Conservation (phyloP, 2,113 vertebrate species). For the Scophthalmus maximus region DNA sequence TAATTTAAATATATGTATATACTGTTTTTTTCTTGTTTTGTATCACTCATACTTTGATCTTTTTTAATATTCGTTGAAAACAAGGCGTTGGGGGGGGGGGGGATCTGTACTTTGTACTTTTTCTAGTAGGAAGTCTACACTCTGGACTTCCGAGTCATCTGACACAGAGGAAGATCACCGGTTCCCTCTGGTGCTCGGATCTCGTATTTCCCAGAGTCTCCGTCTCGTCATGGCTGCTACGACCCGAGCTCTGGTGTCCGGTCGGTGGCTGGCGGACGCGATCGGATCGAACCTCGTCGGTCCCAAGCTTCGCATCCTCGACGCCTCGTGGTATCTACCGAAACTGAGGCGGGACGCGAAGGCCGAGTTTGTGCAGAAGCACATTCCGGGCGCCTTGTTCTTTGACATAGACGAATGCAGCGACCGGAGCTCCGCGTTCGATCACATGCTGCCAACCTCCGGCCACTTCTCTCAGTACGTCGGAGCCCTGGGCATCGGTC, state of each 20-base stretch:
- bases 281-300: constrained; percentile 80
- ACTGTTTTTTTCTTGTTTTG: too few relatives aligned
- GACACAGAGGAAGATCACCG: too few relatives aligned
- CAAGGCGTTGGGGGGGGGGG: too few relatives aligned
- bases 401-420: constrained; percentile 92
- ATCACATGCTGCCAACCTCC: constrained; percentile 46
- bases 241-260: constrained; percentile 86
- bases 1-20: too few relatives aligned
- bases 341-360: constrained; percentile 84
- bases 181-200: too few relatives aligned
- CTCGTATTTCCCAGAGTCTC: too few relatives aligned
- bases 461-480: constrained; percentile 85
- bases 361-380: constrained; percentile 85
- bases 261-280: constrained; percentile 89
- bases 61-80: too few relatives aligned
- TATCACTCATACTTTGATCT: too few relatives aligned
- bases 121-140: too few relatives aligned
- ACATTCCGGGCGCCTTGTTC: constrained; percentile 89
- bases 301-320: constrained; percentile 85
- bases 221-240: constrained; percentile 85
- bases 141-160: too few relatives aligned
- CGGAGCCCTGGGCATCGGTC: constrained; percentile 87
- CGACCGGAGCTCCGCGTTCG: constrained; percentile 85
- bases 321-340: constrained; percentile 85
- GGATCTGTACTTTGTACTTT: too few relatives aligned